phyloP scores from a whole-genome alignment of 2,797 vertebrate genomes.

The Bovichtus variegatus region DNA sequence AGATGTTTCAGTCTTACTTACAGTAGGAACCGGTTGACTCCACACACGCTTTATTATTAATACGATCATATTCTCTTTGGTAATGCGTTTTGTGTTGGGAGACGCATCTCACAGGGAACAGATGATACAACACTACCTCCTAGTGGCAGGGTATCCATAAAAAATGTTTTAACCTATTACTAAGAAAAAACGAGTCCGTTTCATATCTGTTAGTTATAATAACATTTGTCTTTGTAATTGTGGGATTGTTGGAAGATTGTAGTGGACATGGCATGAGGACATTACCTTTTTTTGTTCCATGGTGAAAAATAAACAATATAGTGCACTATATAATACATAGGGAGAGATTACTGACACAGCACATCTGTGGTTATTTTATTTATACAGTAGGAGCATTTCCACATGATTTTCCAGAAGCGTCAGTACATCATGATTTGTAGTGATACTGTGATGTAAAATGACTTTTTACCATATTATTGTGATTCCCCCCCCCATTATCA shows the following conservation, averaged over 20 bases:
- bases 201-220: no score
- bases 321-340: neutral
- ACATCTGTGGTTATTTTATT: neutral
- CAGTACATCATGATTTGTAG: neutral
- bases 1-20: neutral
- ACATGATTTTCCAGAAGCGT: neutral
- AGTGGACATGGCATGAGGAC: no score
- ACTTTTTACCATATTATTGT: neutral
- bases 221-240: no score
- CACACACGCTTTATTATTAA: neutral
- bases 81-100: neutral
- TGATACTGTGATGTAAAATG: neutral
- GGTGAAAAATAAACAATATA: no score
- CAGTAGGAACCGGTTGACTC: neutral
- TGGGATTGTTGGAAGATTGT: no score
- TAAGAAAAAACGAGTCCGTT: neutral
- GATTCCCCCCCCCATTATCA: neutral
- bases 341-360: neutral
- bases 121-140: slow-evolving; percentile 50
- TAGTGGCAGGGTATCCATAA: slow-evolving; percentile 46
- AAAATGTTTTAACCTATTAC: neutral
- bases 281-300: no score
- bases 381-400: neutral
- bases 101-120: neutral
- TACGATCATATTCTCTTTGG: neutral